A percentile compares a stretch with the other conserved stretches of the same genome.
Evolutionary conservation across 1,140 invertebrate genomes (phyloP).

Genomic region (Apis laboriosa): DNA sequence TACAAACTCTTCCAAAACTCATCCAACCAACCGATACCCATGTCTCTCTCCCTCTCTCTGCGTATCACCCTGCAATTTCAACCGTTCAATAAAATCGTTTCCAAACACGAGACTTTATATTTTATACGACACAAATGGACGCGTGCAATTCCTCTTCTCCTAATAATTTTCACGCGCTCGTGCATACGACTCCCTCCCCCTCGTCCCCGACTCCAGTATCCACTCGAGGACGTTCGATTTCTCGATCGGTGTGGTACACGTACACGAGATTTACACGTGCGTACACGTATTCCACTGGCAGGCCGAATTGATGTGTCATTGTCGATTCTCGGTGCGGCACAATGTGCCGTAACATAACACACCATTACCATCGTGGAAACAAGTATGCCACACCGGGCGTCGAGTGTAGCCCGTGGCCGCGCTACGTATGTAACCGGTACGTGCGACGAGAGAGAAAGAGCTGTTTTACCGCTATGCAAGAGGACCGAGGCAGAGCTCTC

Average conservation of each 20-base stretch:
- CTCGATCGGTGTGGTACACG: background rate
- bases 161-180: background rate
- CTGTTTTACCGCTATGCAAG: constrained; percentile 60
- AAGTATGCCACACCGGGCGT: constrained; percentile 24
- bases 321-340: constrained; percentile 32
- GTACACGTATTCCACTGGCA: constrained; percentile 9
- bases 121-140: no score
- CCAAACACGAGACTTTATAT: no score
- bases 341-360: constrained; percentile 27
- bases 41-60: no score
- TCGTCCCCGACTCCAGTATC: no score
- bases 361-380: constrained; percentile 16
- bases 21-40: no score
- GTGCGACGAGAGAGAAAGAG: constrained; percentile 17
- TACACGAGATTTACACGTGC: background rate
- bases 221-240: background rate
- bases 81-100: no score
- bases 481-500: constrained; percentile 35
- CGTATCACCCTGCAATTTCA: no score
- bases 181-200: no score
- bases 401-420: background rate
- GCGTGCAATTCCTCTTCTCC: no score
- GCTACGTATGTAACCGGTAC: background rate
- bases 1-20: no score
- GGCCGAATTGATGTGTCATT: constrained; percentile 49